Percentiles rank a stretch among this genome's conserved stretches.
Evolutionary conservation across 2,888 invertebrate species (phyloP).

Genomic region (Cosmia pyralina): DNA sequence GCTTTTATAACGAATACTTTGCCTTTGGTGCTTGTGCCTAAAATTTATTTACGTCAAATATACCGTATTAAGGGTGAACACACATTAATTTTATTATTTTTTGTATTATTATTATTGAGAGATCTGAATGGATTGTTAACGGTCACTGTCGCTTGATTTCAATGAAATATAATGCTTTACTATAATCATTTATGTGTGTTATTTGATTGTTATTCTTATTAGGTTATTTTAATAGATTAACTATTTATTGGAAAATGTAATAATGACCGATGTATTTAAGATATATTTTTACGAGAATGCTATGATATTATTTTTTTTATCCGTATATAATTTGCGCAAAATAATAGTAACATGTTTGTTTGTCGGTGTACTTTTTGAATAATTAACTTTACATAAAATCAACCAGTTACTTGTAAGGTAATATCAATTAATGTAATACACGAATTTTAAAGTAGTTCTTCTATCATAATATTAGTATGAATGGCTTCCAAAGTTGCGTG

Average conservation of each 20-base stretch:
- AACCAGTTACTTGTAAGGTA: slow-evolving; percentile 31
- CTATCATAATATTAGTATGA: slow-evolving; percentile 55
- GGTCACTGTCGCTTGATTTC: slow-evolving; percentile 55
- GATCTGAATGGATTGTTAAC: slow-evolving; percentile 76
- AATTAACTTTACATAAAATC: slow-evolving; percentile 38
- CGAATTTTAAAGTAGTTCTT: slow-evolving; percentile 55
- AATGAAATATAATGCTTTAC: slow-evolving; percentile 61
- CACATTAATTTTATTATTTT: slow-evolving; percentile 50
- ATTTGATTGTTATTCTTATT: slow-evolving; percentile 63
- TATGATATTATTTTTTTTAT: slow-evolving; percentile 60
- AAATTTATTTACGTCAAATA: slow-evolving; percentile 31
- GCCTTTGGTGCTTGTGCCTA: slow-evolving; percentile 67
- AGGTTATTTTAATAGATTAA: slow-evolving; percentile 70
- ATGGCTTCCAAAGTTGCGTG: slow-evolving; percentile 82
- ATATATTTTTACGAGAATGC: slow-evolving; percentile 53
- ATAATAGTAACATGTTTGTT: slow-evolving; percentile 37
- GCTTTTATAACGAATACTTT: slow-evolving; percentile 53
- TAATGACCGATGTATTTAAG: slow-evolving; percentile 61
- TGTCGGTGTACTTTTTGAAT: slow-evolving; percentile 39
- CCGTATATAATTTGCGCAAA: slow-evolving; percentile 49
- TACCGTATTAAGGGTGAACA: slow-evolving; percentile 18
- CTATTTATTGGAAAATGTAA: slow-evolving; percentile 74
- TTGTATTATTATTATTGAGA: slow-evolving; percentile 64
- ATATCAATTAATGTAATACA: slow-evolving; percentile 57
- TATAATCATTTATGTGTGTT: slow-evolving; percentile 66